These are phyloP conservation scores for Staurois parvus DNA, from an alignment of 2,797 vertebrate genomes.

Conservation along the genomic window DNA sequence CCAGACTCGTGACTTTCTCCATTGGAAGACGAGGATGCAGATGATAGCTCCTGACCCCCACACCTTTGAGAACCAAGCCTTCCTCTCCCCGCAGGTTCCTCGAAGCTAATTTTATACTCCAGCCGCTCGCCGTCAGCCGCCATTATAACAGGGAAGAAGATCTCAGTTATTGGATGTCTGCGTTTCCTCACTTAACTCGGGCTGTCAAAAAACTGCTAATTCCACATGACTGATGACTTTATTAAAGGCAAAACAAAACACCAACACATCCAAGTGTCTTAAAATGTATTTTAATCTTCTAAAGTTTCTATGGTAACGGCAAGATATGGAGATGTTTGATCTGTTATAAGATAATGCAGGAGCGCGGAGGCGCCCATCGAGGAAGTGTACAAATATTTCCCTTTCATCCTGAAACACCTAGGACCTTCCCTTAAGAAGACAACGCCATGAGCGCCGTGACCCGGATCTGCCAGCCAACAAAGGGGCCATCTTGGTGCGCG, in stretches of 20 bases:
- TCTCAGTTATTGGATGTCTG: neutral
- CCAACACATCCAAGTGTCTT: slow-evolving; percentile 41
- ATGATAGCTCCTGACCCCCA: no score
- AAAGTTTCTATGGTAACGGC: slow-evolving; percentile 39
- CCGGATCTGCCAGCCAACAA: neutral
- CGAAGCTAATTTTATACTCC: no score
- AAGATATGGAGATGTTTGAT: slow-evolving; percentile 5
- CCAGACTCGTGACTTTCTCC: no score
- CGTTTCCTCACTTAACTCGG: slow-evolving; percentile 5
- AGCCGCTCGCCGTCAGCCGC: no score
- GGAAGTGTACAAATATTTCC: neutral
- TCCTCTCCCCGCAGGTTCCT: no score
- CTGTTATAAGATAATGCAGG: neutral
- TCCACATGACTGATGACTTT: slow-evolving; percentile 48
- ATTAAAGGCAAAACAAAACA: slow-evolving; percentile 40
- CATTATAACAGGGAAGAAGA: neutral
- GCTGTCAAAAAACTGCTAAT: neutral
- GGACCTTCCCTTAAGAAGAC: neutral
- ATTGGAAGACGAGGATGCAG: no score
- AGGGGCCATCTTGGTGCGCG: neutral
- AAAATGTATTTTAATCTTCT: slow-evolving; percentile 42
- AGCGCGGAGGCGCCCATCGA: neutral
- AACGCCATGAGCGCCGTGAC: neutral
- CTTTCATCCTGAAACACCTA: neutral
- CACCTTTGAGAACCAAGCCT: no score